Evolutionary conservation across 1,140 invertebrate genomes (phyloP).

Genomic region (Diuraphis noxia): DNA sequence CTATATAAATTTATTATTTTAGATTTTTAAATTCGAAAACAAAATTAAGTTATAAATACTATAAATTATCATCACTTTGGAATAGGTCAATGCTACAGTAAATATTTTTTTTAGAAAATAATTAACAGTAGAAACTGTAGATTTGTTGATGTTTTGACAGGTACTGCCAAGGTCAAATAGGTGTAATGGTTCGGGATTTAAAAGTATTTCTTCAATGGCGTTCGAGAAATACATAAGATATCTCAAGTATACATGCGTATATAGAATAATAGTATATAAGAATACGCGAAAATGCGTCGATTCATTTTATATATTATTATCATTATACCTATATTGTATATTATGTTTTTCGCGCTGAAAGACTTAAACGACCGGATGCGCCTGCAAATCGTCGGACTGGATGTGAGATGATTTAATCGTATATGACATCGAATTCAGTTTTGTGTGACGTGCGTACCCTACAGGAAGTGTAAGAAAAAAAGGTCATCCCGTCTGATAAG

Average conservation of each 20-base stretch:
- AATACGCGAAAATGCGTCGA: not conserved
- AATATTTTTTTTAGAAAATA: not conserved
- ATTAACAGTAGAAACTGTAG: too few relatives aligned
- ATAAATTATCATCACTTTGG: not conserved
- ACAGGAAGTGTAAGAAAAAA: not conserved
- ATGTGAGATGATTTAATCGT: not conserved
- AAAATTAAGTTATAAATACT: not conserved
- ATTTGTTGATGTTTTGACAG: not conserved
- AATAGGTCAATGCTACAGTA: not conserved
- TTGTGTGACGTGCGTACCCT: not conserved
- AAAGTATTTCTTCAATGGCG: too few relatives aligned
- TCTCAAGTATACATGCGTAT: not conserved
- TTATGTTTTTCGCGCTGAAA: not conserved
- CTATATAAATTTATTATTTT: not conserved
- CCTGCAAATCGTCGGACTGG: not conserved
- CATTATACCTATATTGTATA: too few relatives aligned
- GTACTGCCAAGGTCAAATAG: not conserved
- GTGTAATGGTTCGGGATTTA: too few relatives aligned
- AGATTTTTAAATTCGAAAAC: not conserved
- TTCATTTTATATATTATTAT: not conserved
- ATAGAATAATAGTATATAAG: not conserved
- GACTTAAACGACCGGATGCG: not conserved
- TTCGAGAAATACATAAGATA: not conserved
- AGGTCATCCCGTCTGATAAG: not conserved
- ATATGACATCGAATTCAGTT: not conserved